Conservation (phyloP, 2,113 vertebrate species). For the Mixornis gularis region DNA sequence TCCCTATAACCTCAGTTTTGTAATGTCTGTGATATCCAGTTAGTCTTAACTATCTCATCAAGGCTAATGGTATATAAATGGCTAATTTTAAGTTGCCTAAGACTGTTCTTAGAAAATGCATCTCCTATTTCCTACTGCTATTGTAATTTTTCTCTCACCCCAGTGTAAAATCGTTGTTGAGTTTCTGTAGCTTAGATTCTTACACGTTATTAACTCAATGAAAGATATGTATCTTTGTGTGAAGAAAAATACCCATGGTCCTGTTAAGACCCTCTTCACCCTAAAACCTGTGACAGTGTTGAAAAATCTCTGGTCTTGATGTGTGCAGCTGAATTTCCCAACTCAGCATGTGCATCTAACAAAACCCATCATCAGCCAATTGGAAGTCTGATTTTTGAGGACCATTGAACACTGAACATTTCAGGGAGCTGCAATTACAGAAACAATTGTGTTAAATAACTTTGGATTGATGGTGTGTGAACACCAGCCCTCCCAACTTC, state of each 20-base stretch:
- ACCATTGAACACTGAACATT: slow-evolving; percentile 48
- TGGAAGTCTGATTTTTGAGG: slow-evolving; percentile 53
- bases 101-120: not conserved
- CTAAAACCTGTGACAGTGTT: not conserved
- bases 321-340: not conserved
- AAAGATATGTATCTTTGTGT: not conserved
- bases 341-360: not conserved
- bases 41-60: not conserved
- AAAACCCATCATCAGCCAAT: slow-evolving; percentile 26
- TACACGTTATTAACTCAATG: not conserved
- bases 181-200: not conserved
- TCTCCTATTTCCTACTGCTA: not conserved
- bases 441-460: slow-evolving; percentile 59
- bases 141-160: not conserved
- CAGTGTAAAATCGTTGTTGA: not conserved
- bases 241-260: not conserved
- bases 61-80: not conserved
- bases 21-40: not conserved
- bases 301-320: not conserved
- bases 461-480: slow-evolving; percentile 47
- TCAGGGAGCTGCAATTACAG: slow-evolving; percentile 47
- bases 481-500: slow-evolving; percentile 7
- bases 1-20: not conserved
- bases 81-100: not conserved
- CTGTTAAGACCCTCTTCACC: not conserved